Evolutionary conservation across 1,140 invertebrate species (phyloP), one percentile per base, ranked within the genome.

Genomic region (Tetraneura akinire): DNA sequence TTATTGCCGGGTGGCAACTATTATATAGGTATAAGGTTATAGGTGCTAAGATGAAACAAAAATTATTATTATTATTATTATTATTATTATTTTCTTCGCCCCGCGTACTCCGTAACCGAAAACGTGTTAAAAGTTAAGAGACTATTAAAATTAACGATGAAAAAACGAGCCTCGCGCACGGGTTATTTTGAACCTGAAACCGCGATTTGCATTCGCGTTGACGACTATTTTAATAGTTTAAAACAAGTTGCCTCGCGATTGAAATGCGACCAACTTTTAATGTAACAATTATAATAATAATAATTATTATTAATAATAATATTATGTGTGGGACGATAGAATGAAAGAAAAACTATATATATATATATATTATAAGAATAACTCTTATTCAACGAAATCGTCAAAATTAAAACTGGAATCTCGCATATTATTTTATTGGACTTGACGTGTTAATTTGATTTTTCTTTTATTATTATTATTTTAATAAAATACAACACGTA

Each of bases 41-140:
- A n/a, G n/a, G 60, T 37, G 32, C 3, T 37, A 37, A 37, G 29
- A 64, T 32, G 18, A 21, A 64, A 37, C n/a, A n/a, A n/a, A n/a
- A n/a, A n/a, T n/a, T n/a, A n/a, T n/a, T n/a, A 42, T 66, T 66
- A 42, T 37, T 68, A 42, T 66, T 21, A 37, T n/a, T n/a, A 37
- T 3, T 37, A 37, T 8, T 66, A 21, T 32, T 62, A 16, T 62
- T 13, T 18, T 21, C n/a, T 66, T 42, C 26, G 32, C 37, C 3
- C 42, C 6, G 10, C 21, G 37, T n/a, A 9, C n/a, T 10, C n/a
- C n/a, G 42, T n/a, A n/a, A 10, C 23, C 64, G 11, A 45, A 45
- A 37, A 68, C 37, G 64, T 32, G 64, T 68, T 68, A 32, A 68
- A 68, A 68, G n/a, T n/a, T n/a, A n/a, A n/a, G n/a, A n/a, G n/a